Base-by-base conservation (phyloP, 2,888 invertebrate genomes). In the Acrocyrtus sp. region DNA sequence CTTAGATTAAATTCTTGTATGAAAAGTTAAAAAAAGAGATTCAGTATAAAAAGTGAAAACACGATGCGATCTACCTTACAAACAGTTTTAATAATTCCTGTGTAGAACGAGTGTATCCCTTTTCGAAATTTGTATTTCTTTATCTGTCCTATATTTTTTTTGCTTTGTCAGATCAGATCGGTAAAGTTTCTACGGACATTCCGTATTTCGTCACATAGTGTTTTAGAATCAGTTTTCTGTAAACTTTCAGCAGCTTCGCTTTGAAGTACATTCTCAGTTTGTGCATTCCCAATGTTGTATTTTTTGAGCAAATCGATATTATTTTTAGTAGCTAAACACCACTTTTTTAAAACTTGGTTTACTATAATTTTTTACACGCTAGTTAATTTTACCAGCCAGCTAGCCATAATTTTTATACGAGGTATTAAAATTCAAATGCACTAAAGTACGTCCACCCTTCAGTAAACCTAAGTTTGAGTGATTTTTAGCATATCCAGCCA, bases 281-380 rank as follows among this genome's bases (percentile, higher is more conserved):
- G 67, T 68, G 60, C 58, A 68, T 68, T 60, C 60, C 67, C 66
- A 53, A 66, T 68, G 47, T 57, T n/a, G n/a, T n/a, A n/a, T n/a
- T n/a, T 41, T 62, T 68, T 68, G 67, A 68, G 67, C 67, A 68
- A 68, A 68, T 68, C 53, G 45, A 65, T 60, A 41, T 34, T 48
- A 29, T 58, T 50, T 67, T 50, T 12, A 19, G 47, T 47, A 47
- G n/a, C n/a, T n/a, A n/a, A n/a, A n/a, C n/a, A n/a, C n/a, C n/a
- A n/a, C n/a, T n/a, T n/a, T n/a, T n/a, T n/a, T n/a, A n/a, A n/a
- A n/a, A n/a, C n/a, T n/a, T n/a, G n/a, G n/a, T n/a, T n/a, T n/a
- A n/a, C n/a, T n/a, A n/a, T n/a, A n/a, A n/a, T n/a, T n/a, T n/a
- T n/a, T n/a, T n/a, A n/a, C n/a, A n/a, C n/a, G n/a, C n/a, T n/a